A percentile compares a stretch with the other conserved stretches of the same genome.
These are phyloP conservation scores for Daktulosphaira vitifoliae DNA, from an alignment of 1,140 invertebrate species.

Conservation along the genomic window DNA sequence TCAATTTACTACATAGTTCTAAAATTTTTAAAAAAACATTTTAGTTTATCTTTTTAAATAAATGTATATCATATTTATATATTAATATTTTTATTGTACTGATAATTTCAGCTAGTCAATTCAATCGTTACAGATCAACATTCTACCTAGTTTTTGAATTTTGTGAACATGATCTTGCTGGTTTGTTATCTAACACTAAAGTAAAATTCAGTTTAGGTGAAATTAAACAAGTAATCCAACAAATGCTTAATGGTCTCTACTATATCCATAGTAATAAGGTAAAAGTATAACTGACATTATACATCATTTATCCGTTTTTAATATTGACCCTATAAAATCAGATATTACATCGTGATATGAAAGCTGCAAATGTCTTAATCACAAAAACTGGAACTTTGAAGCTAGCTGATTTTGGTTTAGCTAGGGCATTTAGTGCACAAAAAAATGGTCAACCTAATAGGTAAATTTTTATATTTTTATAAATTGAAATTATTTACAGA, in stretches of 20 bases:
- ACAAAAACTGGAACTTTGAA: constrained; percentile 93
- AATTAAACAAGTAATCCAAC: constrained; percentile 98
- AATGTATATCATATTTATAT: too few species aligned
- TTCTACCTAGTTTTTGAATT: constrained; percentile 99
- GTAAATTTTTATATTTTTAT: constrained; percentile 35
- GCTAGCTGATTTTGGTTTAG: constrained; percentile 86
- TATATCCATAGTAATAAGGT: constrained; percentile 96
- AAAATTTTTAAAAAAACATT: too few species aligned
- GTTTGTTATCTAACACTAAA: constrained; percentile 88
- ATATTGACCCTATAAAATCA: constrained; percentile 40
- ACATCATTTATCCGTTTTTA: constrained; percentile 1
- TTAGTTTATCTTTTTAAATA: too few species aligned
- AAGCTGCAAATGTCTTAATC: constrained; percentile 97
- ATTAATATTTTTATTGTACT: too few species aligned
- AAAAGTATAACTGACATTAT: constrained; percentile 12
- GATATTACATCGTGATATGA: constrained; percentile 94
- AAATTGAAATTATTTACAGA: too few species aligned
- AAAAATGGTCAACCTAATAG: constrained; percentile 78
- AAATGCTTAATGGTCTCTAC: constrained; percentile 90
- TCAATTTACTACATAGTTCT: too few species aligned
- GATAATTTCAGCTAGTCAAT: constrained; percentile 56
- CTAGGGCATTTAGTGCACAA: constrained; percentile 80
- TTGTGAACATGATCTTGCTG: constrained; percentile 97
- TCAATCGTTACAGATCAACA: constrained; percentile 83
- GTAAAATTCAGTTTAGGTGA: constrained; percentile 95